Percentiles rank a stretch among this genome's conserved stretches.
phyloP scores from a whole-genome alignment of 1,140 invertebrate species.

The Bombus sylvicola region DNA sequence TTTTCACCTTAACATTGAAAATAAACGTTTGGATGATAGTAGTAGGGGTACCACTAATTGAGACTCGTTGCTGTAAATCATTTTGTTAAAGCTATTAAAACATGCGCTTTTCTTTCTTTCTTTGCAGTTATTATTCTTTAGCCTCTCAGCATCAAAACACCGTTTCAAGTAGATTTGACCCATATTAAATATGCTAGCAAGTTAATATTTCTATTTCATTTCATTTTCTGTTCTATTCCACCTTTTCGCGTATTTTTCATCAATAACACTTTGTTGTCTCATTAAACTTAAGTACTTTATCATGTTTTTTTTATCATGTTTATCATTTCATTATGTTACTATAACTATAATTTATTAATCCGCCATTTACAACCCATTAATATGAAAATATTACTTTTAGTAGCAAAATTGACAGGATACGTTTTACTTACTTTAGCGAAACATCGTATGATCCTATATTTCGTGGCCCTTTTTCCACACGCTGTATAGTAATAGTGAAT shows the following conservation, averaged over 20 bases:
- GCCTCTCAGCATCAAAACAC: not conserved
- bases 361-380: not conserved
- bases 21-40: too few relatives aligned
- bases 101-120: not conserved
- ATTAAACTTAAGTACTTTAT: not conserved
- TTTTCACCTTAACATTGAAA: too few relatives aligned
- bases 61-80: too few relatives aligned
- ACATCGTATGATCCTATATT: not conserved
- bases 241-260: too few relatives aligned
- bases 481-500: not conserved
- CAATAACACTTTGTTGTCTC: too few relatives aligned
- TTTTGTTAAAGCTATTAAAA: not conserved
- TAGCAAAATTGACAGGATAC: not conserved
- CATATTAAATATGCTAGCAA: not conserved
- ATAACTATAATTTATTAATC: not conserved
- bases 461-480: not conserved
- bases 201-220: not conserved
- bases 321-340: not conserved
- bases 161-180: not conserved
- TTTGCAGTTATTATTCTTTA: not conserved
- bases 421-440: not conserved
- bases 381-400: not conserved
- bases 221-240: not conserved
- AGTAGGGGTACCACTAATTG: too few relatives aligned
- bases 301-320: not conserved